These are phyloP conservation scores for Edolisoma coerulescens DNA, from an alignment of 2,113 vertebrate genomes.

Conservation along the genomic window DNA sequence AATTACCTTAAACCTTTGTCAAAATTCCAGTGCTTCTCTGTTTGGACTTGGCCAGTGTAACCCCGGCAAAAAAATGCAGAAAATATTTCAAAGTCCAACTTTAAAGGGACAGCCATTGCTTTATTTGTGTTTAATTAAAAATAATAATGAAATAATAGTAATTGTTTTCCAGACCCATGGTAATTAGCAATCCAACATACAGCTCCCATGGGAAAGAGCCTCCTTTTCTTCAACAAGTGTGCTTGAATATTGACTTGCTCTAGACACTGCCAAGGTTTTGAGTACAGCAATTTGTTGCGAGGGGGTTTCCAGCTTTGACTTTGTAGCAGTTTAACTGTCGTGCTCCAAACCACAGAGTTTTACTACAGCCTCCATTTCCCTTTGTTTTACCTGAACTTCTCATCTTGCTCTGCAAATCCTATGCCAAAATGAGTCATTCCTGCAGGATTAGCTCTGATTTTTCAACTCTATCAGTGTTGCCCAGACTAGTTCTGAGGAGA, in stretches of 20 bases:
- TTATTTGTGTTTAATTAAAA: slow-evolving; percentile 57
- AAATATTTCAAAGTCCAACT: slow-evolving; percentile 53
- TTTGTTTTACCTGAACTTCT: slow-evolving; percentile 56
- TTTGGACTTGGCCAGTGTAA: neutral
- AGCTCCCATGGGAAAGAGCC: slow-evolving; percentile 48
- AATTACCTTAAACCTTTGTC: neutral
- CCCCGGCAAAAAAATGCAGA: neutral
- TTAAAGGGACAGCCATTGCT: slow-evolving; percentile 18
- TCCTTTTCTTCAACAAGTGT: neutral
- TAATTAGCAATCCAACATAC: slow-evolving; percentile 17
- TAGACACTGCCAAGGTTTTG: neutral
- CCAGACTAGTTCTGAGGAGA: slow-evolving; percentile 59
- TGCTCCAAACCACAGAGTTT: slow-evolving; percentile 17
- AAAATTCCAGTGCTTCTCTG: neutral
- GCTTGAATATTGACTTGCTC: neutral
- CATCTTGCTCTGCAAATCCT: slow-evolving; percentile 32
- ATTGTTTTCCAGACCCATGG: slow-evolving; percentile 14
- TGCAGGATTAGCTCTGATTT: slow-evolving; percentile 42
- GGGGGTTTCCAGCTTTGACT: slow-evolving; percentile 28
- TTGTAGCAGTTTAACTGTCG: neutral
- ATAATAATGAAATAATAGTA: slow-evolving; percentile 17
- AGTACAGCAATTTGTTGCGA: slow-evolving; percentile 30
- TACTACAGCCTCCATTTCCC: neutral
- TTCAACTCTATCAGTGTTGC: slow-evolving; percentile 39
- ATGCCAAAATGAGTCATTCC: slow-evolving; percentile 56